Evolutionary conservation across 2,888 invertebrate species (phyloP).

Genomic region (Fragum sueziense): DNA sequence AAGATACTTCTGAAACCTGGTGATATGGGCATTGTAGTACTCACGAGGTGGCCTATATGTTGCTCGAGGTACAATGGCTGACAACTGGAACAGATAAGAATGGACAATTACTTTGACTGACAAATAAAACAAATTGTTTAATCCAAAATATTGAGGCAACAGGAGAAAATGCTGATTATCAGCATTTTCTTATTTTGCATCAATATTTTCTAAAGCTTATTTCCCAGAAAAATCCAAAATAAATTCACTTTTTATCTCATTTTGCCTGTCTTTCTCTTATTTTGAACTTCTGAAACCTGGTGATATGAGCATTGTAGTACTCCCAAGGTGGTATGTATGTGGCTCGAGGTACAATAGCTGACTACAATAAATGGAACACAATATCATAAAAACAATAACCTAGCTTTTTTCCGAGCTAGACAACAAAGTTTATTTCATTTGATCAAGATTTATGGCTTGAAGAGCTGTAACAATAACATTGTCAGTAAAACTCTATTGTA

Average conservation of each 20-base stretch:
- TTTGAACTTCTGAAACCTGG: slow-evolving; percentile 67
- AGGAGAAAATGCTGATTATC: too few relatives aligned
- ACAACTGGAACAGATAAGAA: slow-evolving; percentile 30
- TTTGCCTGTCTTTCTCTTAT: too few relatives aligned
- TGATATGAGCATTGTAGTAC: slow-evolving; percentile 54
- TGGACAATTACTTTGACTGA: background rate
- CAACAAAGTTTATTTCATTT: too few relatives aligned
- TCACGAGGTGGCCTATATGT: slow-evolving; percentile 59
- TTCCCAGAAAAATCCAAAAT: background rate
- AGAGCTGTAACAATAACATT: too few relatives aligned
- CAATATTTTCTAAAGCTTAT: background rate
- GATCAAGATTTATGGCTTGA: too few relatives aligned
- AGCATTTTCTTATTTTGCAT: too few relatives aligned
- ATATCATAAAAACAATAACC: too few relatives aligned
- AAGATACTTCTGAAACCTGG: slow-evolving; percentile 69
- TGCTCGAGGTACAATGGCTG: slow-evolving; percentile 47
- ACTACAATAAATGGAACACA: too few relatives aligned
- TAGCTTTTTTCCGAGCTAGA: too few relatives aligned
- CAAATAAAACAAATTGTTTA: background rate
- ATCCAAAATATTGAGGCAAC: too few relatives aligned
- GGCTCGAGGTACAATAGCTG: slow-evolving; percentile 47
- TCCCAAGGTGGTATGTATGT: slow-evolving; percentile 58
- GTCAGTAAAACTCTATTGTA: too few relatives aligned
- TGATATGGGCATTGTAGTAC: slow-evolving; percentile 54
- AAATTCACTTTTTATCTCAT: too few relatives aligned